phyloP scores from a whole-genome alignment of 2,113 vertebrate species.

The Gobius niger region DNA sequence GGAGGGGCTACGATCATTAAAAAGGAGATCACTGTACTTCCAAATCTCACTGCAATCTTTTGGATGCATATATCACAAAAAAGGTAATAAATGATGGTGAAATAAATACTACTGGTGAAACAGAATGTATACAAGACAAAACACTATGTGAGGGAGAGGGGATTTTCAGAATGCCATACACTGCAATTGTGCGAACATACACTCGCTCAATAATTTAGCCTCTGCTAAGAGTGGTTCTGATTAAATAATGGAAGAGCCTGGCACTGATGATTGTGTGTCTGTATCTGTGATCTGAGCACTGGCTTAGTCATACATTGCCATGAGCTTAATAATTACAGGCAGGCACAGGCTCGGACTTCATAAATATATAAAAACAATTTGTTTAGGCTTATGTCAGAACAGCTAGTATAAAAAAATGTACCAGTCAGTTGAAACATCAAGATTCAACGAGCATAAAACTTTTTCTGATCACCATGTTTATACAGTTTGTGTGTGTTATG shows the following conservation, averaged over 20 bases:
- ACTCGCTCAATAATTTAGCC: constrained; percentile 74
- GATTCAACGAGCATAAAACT: constrained; percentile 34
- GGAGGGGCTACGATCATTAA: constrained; percentile 20
- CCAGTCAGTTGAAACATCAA: constrained; percentile 16
- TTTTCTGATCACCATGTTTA: background rate
- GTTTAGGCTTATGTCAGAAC: constrained; percentile 21
- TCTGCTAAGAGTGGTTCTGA: constrained; percentile 72
- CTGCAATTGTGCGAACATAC: constrained; percentile 75
- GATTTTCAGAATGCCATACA: constrained; percentile 54
- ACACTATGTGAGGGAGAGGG: constrained; percentile 35
- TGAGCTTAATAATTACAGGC: constrained; percentile 36
- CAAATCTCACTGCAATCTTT: constrained; percentile 28
- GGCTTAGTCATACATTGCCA: constrained; percentile 28
- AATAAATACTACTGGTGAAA: no score
- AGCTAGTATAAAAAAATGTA: constrained; percentile 14
- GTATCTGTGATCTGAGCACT: constrained; percentile 25
- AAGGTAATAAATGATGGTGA: background rate
- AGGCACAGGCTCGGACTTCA: constrained; percentile 26
- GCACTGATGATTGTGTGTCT: constrained; percentile 50
- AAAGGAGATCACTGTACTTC: constrained; percentile 29
- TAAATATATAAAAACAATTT: constrained; percentile 30
- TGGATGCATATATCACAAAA: constrained; percentile 22
- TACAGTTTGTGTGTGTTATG: background rate
- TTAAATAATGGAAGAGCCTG: constrained; percentile 77
- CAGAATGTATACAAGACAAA: constrained; percentile 12